Percentiles rank a stretch among this genome's conserved stretches.
phyloP scores from a whole-genome alignment of 2,888 invertebrate genomes.

The Limnephilus lunatus region DNA sequence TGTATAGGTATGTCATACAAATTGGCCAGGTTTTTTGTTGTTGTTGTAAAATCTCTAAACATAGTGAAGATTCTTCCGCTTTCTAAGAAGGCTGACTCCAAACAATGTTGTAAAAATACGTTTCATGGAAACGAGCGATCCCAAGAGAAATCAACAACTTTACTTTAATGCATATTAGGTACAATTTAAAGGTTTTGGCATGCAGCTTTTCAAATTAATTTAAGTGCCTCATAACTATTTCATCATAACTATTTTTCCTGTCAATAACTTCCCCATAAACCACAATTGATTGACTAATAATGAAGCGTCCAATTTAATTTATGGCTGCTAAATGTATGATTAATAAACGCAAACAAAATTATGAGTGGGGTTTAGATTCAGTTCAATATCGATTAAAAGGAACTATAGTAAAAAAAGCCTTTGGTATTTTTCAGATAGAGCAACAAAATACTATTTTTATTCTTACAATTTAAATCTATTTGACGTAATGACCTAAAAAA shows the following conservation, averaged over 20 bases:
- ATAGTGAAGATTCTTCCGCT: background rate
- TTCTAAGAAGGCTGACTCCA: background rate
- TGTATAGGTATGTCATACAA: no score
- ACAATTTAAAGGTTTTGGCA: background rate
- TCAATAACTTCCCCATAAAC: background rate
- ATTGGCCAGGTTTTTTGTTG: background rate
- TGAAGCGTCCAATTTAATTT: background rate
- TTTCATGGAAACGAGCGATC: background rate
- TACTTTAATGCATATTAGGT: background rate
- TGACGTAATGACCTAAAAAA: background rate
- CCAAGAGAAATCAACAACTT: background rate
- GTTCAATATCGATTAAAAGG: no score
- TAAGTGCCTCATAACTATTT: background rate
- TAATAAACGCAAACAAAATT: background rate
- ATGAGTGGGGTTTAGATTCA: background rate
- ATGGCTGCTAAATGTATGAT: no score
- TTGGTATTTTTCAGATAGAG: background rate
- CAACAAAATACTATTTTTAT: background rate
- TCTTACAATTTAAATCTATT: background rate
- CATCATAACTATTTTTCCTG: background rate
- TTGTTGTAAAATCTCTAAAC: background rate
- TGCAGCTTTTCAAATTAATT: background rate
- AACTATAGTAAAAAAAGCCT: background rate
- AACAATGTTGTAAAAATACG: background rate
- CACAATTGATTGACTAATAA: background rate